A percentile compares a stretch with the other conserved stretches of the same genome.
phyloP scores from a whole-genome alignment of 1,140 invertebrate species.

The Drosophila teissieri region DNA sequence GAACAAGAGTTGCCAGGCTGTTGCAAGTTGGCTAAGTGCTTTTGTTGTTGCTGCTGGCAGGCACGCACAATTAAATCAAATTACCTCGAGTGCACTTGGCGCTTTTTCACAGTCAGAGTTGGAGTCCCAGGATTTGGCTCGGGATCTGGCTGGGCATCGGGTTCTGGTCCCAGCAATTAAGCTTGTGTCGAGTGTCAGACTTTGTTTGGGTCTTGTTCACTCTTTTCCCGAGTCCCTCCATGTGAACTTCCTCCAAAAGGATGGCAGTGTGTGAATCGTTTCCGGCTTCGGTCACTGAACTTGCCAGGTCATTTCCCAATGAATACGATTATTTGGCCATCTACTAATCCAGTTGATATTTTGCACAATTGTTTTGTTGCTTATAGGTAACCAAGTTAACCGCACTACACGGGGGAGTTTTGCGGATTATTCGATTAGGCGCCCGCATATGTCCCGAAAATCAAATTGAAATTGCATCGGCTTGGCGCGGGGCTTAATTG shows the following conservation, averaged over 20 bases:
- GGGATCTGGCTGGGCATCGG: slow-evolving; percentile 7
- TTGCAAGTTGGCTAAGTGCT: slow-evolving; percentile 33
- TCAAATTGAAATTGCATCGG: slow-evolving; percentile 30
- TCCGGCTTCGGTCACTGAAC: slow-evolving; percentile 70
- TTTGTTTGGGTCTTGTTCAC: slow-evolving; percentile 8
- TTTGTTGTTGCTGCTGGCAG: slow-evolving; percentile 43
- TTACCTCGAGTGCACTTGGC: slow-evolving; percentile 78
- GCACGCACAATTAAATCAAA: slow-evolving; percentile 82
- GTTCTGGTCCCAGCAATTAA: slow-evolving; percentile 62
- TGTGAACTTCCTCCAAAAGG: slow-evolving; percentile 1
- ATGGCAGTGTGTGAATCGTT: slow-evolving; percentile 31
- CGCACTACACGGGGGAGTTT: slow-evolving; percentile 11
- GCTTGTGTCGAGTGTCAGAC: slow-evolving; percentile 61
- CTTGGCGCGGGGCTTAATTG: slow-evolving; percentile 38
- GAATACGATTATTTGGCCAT: neutral
- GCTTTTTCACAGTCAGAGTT: slow-evolving; percentile 60
- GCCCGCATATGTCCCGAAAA: slow-evolving; percentile 17
- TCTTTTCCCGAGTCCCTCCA: neutral
- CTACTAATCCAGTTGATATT: slow-evolving; percentile 6
- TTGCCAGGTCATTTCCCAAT: slow-evolving; percentile 7
- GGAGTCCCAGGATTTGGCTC: neutral
- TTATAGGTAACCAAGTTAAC: slow-evolving; percentile 9
- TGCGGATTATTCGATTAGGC: slow-evolving; percentile 32
- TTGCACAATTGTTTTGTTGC: neutral
- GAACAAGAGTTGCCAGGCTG: slow-evolving; percentile 42